Evolutionary conservation across 1,140 invertebrate species (phyloP).

Genomic region (Augochlora pura): DNA sequence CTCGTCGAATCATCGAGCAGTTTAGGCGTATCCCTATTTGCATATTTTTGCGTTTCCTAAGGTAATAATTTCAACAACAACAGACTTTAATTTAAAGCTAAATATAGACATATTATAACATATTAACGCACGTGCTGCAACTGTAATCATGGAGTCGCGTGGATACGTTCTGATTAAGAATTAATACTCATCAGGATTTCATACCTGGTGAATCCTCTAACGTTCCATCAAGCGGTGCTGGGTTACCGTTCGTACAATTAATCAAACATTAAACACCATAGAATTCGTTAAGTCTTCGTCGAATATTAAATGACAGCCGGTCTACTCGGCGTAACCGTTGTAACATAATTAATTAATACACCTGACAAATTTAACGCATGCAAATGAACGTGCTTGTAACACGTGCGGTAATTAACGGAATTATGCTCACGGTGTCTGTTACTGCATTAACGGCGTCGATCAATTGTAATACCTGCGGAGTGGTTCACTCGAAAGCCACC

Average conservation of each 20-base stretch:
- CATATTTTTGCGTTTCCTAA: too few relatives aligned
- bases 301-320: not conserved
- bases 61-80: too few relatives aligned
- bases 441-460: slow-evolving; percentile 30
- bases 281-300: not conserved
- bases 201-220: not conserved
- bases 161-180: not conserved
- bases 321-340: not conserved
- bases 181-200: not conserved
- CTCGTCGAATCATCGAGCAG: too few relatives aligned
- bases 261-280: slow-evolving; percentile 3
- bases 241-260: too few relatives aligned
- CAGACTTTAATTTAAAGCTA: too few relatives aligned
- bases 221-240: not conserved
- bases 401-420: slow-evolving; percentile 29
- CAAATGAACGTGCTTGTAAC: slow-evolving; percentile 8
- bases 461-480: slow-evolving; percentile 26
- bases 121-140: too few relatives aligned
- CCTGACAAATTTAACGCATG: not conserved
- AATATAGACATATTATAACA: too few relatives aligned
- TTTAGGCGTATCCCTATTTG: too few relatives aligned
- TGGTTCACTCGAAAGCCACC: slow-evolving; percentile 27
- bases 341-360: slow-evolving; percentile 29
- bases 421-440: slow-evolving; percentile 14
- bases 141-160: too few relatives aligned